Evolutionary conservation across 2,888 invertebrate genomes (phyloP).

Genomic region (Hermaeophaga mercurialis): DNA sequence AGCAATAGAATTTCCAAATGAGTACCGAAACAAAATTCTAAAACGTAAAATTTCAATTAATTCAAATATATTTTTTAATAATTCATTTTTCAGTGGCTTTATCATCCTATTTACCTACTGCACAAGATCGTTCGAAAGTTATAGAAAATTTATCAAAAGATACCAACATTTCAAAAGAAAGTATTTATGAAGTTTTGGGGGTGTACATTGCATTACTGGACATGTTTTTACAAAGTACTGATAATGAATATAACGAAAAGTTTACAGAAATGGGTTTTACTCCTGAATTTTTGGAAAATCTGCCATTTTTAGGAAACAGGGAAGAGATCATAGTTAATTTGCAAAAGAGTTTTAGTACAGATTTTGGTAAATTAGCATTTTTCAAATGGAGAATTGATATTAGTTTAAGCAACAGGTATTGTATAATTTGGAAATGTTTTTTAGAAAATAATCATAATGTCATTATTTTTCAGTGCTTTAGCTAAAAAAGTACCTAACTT

Average conservation of each 20-base stretch:
- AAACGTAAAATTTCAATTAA: constrained; percentile 39
- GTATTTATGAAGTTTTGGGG: constrained; percentile 43
- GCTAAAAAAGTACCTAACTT: constrained; percentile 46
- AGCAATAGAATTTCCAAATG: constrained; percentile 37
- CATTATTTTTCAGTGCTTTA: constrained; percentile 44
- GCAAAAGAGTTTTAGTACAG: constrained; percentile 33
- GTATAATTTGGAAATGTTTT: background rate
- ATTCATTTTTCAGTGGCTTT: constrained; percentile 44
- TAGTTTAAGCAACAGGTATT: constrained; percentile 50
- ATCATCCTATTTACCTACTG: constrained; percentile 37
- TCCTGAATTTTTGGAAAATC: constrained; percentile 45
- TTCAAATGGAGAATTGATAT: constrained; percentile 53
- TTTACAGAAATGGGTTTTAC: constrained; percentile 46
- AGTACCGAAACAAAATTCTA: constrained; percentile 40
- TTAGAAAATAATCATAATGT: background rate
- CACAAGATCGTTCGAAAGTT: constrained; percentile 41
- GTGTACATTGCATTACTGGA: constrained; percentile 42
- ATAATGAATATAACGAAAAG: constrained; percentile 46
- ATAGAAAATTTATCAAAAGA: constrained; percentile 43
- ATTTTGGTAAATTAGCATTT: constrained; percentile 37
- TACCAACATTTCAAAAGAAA: constrained; percentile 38
- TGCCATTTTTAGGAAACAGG: constrained; percentile 45
- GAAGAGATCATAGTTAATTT: constrained; percentile 41
- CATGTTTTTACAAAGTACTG: constrained; percentile 40
- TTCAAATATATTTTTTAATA: constrained; percentile 11